Evolutionary conservation across 2,113 vertebrate genomes (phyloP).

Genomic region (Malurus alboscapulatus): DNA sequence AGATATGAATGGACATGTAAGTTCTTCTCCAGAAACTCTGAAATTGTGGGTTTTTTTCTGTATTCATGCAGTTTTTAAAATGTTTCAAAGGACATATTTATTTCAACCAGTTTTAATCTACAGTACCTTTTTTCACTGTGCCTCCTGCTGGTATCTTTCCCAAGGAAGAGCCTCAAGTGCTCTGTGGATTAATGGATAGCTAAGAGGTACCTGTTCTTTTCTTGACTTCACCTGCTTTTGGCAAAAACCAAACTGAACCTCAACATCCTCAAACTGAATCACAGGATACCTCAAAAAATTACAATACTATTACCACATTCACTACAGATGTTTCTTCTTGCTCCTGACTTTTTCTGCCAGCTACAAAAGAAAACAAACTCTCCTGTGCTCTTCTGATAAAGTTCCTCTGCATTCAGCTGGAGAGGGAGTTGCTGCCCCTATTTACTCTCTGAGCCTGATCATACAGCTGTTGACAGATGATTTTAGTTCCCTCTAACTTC

Average conservation of each 20-base stretch:
- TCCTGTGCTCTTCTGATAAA: neutral
- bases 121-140: neutral
- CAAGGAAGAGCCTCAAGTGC: neutral
- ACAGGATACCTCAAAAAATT: neutral
- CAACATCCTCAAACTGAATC: accelerated
- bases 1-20: neutral
- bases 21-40: neutral
- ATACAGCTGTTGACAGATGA: neutral
- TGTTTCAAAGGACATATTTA: neutral
- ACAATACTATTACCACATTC: neutral
- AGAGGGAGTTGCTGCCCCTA: neutral
- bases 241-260: neutral
- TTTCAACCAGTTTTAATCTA: neutral
- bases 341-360: neutral
- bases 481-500: neutral
- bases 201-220: neutral
- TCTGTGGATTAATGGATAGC: neutral
- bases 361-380: neutral
- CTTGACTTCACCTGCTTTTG: neutral
- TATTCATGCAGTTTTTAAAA: neutral
- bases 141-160: neutral
- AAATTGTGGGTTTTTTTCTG: neutral
- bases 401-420: neutral
- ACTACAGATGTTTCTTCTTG: neutral
- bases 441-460: neutral